Conservation (phyloP, 2,113 vertebrate species). For the Theristicus caerulescens region DNA sequence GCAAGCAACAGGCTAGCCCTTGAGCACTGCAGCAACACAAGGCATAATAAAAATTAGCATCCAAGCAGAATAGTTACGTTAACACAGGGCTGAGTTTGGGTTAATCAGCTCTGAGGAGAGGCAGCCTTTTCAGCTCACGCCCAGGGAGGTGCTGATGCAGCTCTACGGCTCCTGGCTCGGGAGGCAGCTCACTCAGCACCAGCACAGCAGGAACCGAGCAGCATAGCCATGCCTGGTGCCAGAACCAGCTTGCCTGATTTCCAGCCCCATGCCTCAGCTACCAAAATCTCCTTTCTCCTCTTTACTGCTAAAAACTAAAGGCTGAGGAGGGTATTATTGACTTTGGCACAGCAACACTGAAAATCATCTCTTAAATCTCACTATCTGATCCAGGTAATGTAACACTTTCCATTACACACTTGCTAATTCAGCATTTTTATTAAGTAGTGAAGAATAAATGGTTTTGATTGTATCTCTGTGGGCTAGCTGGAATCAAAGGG, state of each 20-base stretch:
- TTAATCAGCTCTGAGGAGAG: conserved; percentile 7
- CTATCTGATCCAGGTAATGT: neutral
- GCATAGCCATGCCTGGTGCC: accelerated
- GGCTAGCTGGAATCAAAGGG: neutral
- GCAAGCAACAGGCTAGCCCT: neutral
- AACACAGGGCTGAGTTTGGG: neutral
- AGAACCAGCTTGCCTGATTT: neutral
- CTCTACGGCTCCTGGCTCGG: neutral
- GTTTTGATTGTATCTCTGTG: neutral
- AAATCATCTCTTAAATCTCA: neutral
- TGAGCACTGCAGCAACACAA: neutral
- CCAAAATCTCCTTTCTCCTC: neutral
- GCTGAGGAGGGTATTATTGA: neutral
- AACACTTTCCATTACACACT: neutral
- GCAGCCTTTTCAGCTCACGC: conserved; percentile 3
- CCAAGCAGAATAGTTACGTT: neutral
- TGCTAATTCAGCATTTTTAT: conserved; percentile 8
- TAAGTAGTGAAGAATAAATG: neutral
- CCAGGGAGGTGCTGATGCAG: conserved; percentile 22
- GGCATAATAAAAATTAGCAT: neutral
- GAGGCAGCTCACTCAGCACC: neutral
- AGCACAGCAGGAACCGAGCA: neutral
- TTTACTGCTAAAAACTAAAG: neutral
- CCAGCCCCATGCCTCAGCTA: neutral
- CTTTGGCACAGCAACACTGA: neutral